Conservation (phyloP, 2,797 vertebrate genomes). For the Argya squamiceps region DNA sequence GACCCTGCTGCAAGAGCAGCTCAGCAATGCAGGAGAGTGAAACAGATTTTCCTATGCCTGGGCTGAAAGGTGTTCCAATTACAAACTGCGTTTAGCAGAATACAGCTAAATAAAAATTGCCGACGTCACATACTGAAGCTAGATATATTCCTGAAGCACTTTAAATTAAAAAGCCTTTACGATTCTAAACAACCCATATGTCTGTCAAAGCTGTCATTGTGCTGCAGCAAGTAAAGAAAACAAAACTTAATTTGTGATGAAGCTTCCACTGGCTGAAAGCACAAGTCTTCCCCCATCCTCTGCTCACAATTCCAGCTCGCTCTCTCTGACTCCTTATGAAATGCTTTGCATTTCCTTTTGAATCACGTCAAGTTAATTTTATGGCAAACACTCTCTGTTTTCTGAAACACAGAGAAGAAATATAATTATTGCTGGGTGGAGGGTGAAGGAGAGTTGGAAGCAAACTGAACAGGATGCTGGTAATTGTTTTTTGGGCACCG, state of each 20-base stretch:
- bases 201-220: slow-evolving; percentile 73
- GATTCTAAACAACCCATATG: slow-evolving; percentile 71
- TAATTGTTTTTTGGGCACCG: background rate
- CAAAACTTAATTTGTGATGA: slow-evolving; percentile 70
- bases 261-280: slow-evolving; percentile 59
- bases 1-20: background rate
- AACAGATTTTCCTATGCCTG: background rate
- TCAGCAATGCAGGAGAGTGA: background rate
- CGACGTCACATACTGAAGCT: slow-evolving; percentile 46
- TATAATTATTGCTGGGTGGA: slow-evolving; percentile 32
- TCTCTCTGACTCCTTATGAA: background rate
- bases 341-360: slow-evolving; percentile 20
- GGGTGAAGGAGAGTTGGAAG: background rate
- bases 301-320: background rate
- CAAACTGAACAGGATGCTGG: background rate
- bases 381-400: slow-evolving; percentile 24
- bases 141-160: slow-evolving; percentile 60
- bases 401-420: slow-evolving; percentile 13
- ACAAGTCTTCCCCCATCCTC: slow-evolving; percentile 28
- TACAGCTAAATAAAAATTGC: slow-evolving; percentile 62
- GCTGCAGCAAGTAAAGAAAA: slow-evolving; percentile 67
- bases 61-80: slow-evolving; percentile 3
- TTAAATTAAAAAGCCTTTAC: slow-evolving; percentile 65
- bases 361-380: slow-evolving; percentile 40
- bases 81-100: slow-evolving; percentile 50